Percentiles rank a stretch among this genome's conserved stretches.
These are phyloP conservation scores for Spilogale gracilis DNA, from an alignment of 2,113 vertebrate species.

Conservation along the genomic window DNA sequence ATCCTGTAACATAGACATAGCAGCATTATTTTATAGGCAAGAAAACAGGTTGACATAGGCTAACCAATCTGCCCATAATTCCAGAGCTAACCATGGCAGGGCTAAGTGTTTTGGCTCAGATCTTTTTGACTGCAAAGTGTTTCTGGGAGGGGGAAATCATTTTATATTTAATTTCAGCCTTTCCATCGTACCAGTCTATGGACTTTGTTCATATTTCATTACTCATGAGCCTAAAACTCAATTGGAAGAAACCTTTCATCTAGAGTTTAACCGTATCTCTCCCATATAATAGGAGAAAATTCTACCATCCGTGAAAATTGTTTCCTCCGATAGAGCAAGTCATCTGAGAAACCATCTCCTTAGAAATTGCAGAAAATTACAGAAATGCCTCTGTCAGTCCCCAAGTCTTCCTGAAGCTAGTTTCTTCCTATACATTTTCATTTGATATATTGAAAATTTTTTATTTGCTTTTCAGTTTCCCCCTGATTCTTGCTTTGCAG, in stretches of 20 bases:
- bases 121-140: slow-evolving; percentile 36
- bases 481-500: background rate
- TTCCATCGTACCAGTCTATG: background rate
- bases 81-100: background rate
- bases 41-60: background rate
- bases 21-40: slow-evolving; percentile 5
- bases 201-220: slow-evolving; percentile 76
- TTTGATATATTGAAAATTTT: background rate
- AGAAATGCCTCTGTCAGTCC: slow-evolving; percentile 36
- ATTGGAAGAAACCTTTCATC: slow-evolving; percentile 76
- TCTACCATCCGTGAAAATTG: slow-evolving; percentile 77
- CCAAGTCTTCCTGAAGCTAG: slow-evolving; percentile 11
- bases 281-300: slow-evolving; percentile 70
- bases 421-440: slow-evolving; percentile 23
- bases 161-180: slow-evolving; percentile 69
- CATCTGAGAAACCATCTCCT: slow-evolving; percentile 69
- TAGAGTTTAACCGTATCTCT: slow-evolving; percentile 73
- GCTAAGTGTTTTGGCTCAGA: background rate
- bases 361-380: slow-evolving; percentile 69
- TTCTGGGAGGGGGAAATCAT: background rate
- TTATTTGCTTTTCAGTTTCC: slow-evolving; percentile 4
- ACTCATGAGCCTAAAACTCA: slow-evolving; percentile 67
- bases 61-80: background rate
- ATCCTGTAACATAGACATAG: background rate
- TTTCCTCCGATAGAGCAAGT: slow-evolving; percentile 71